phyloP scores from a whole-genome alignment of 2,888 invertebrate species.

The Geophilus truncorum region DNA sequence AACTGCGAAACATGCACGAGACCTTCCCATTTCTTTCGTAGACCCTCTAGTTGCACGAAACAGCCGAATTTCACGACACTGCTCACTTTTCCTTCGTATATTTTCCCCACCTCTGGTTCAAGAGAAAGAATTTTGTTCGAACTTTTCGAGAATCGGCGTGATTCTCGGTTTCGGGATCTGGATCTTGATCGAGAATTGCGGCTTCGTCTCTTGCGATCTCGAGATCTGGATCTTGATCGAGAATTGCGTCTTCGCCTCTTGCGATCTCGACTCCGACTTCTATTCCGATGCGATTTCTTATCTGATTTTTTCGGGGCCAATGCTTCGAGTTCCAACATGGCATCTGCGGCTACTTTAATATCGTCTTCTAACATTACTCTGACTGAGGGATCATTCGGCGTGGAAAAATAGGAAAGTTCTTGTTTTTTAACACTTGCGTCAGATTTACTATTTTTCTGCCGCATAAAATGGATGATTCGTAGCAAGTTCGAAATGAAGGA shows the following conservation, averaged over 20 bases:
- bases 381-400: slow-evolving; percentile 51
- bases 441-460: slow-evolving; percentile 48
- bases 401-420: slow-evolving; percentile 48
- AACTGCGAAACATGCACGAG: slow-evolving; percentile 90
- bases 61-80: slow-evolving; percentile 98
- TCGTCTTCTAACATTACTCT: slow-evolving; percentile 44
- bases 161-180: slow-evolving; percentile 8
- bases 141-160: no score
- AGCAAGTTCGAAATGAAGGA: slow-evolving; percentile 89
- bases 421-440: slow-evolving; percentile 45
- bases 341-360: slow-evolving; percentile 63
- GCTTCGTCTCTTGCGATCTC: slow-evolving; percentile 49
- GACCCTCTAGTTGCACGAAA: slow-evolving; percentile 90
- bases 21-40: slow-evolving; percentile 84
- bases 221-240: neutral
- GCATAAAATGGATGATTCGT: slow-evolving; percentile 93
- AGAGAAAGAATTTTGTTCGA: slow-evolving; percentile 46
- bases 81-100: slow-evolving; percentile 88
- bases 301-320: slow-evolving; percentile 60
- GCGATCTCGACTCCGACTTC: slow-evolving; percentile 40
- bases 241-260: slow-evolving; percentile 48
- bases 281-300: slow-evolving; percentile 35
- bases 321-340: slow-evolving; percentile 80
- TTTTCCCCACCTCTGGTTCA: slow-evolving; percentile 55
- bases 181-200: slow-evolving; percentile 34